These are phyloP conservation scores for Hylomyscus alleni DNA, from an alignment of 2,797 vertebrate species.

Conservation along the genomic window DNA sequence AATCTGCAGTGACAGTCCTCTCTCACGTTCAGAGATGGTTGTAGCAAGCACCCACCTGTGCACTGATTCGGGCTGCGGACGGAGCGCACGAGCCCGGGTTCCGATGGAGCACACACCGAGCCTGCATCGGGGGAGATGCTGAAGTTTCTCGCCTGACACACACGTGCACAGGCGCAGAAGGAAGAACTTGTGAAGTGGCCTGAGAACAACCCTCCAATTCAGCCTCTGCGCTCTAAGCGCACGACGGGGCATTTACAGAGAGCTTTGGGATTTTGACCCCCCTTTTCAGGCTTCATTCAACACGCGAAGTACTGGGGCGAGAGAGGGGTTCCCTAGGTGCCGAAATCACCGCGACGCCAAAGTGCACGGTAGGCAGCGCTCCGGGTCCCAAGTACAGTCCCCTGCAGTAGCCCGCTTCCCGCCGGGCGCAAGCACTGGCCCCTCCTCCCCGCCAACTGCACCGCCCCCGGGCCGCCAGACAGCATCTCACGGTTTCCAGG, in stretches of 20 bases:
- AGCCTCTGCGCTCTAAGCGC: constrained; percentile 38
- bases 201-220: constrained; percentile 58
- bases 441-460: not conserved
- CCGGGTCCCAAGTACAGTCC: constrained; percentile 31
- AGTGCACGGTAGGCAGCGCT: not conserved
- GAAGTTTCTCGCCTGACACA: constrained; percentile 13
- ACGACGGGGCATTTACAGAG: constrained; percentile 67
- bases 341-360: not conserved
- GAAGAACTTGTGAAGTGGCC: not conserved
- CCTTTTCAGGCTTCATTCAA: not conserved
- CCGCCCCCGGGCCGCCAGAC: constrained; percentile 63
- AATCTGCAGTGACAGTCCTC: constrained; percentile 60
- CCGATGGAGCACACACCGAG: constrained; percentile 13
- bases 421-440: constrained; percentile 28
- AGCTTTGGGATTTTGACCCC: not conserved
- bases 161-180: constrained; percentile 59
- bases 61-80: constrained; percentile 39
- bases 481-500: constrained; percentile 79
- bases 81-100: constrained; percentile 34
- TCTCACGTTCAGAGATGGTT: constrained; percentile 10
- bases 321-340: not conserved
- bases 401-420: not conserved
- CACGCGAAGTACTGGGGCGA: not conserved
- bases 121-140: constrained; percentile 21
- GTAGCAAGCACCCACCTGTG: constrained; percentile 74